Percentiles rank a stretch among this genome's conserved stretches.
phyloP scores from a whole-genome alignment of 2,888 invertebrate genomes.

The Ferrisia virgata region DNA sequence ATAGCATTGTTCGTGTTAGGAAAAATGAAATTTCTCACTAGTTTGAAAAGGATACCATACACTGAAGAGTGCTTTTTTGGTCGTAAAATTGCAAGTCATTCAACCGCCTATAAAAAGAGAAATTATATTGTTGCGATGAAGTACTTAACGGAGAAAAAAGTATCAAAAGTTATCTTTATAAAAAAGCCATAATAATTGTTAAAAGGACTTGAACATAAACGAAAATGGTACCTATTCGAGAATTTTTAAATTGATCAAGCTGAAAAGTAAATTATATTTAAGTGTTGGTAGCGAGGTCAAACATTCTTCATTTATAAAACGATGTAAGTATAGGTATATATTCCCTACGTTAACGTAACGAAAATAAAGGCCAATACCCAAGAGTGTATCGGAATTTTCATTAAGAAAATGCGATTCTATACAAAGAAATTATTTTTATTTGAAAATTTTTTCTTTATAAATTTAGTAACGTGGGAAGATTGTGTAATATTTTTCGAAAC shows the following conservation, averaged over 20 bases:
- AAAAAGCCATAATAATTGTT: neutral
- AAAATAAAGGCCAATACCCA: neutral
- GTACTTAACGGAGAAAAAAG: neutral
- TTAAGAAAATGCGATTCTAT: neutral
- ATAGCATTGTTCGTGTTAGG: neutral
- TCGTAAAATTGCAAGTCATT: neutral
- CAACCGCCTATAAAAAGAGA: neutral
- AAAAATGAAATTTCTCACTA: neutral
- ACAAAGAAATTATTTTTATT: neutral
- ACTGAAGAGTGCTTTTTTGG: neutral
- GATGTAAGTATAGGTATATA: too few species aligned
- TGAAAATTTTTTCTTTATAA: neutral
- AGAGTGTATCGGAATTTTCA: neutral
- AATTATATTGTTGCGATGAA: neutral
- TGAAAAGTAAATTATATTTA: neutral
- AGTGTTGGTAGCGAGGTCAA: constrained; percentile 4
- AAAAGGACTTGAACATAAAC: neutral
- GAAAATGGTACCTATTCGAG: neutral
- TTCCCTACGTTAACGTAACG: too few species aligned
- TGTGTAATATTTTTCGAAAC: neutral
- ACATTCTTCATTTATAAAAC: neutral
- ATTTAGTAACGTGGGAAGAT: neutral
- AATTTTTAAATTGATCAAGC: neutral
- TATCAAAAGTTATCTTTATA: neutral
- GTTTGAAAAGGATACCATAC: neutral